phyloP scores from a whole-genome alignment of 2,888 invertebrate species.

The Camponotus fellah region DNA sequence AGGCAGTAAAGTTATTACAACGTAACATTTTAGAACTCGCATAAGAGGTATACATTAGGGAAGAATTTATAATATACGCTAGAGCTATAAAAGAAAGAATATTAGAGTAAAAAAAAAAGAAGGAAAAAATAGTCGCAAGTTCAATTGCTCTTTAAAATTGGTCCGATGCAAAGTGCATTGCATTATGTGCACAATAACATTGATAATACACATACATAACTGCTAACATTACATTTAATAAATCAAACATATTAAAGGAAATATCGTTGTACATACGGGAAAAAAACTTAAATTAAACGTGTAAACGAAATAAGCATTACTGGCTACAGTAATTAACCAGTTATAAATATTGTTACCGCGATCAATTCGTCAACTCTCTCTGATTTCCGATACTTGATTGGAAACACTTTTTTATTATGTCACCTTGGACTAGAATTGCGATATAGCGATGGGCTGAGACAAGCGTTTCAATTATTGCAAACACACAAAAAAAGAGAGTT shows the following conservation, averaged over 20 bases:
- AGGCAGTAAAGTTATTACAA: constrained; percentile 30
- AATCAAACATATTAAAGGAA: constrained; percentile 48
- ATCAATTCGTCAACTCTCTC: neutral
- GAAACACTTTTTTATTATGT: constrained; percentile 35
- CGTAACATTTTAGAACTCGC: constrained; percentile 15
- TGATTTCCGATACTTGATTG: constrained; percentile 42
- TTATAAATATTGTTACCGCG: constrained; percentile 7
- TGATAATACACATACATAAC: constrained; percentile 33
- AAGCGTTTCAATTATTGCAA: neutral
- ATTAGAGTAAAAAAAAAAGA: constrained; percentile 22
- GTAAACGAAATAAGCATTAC: constrained; percentile 39
- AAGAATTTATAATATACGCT: constrained; percentile 15
- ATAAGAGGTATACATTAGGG: constrained; percentile 10
- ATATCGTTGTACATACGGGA: constrained; percentile 31
- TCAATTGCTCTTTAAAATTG: constrained; percentile 60
- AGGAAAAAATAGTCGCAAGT: constrained; percentile 53
- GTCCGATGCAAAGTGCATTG: constrained; percentile 63
- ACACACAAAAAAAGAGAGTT: neutral
- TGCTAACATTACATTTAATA: constrained; percentile 26
- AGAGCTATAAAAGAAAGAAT: neutral
- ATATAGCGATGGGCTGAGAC: constrained; percentile 21
- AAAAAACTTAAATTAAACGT: constrained; percentile 47
- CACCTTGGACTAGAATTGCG: constrained; percentile 62
- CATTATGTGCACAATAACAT: constrained; percentile 55
- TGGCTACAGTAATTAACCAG: constrained; percentile 29